Evolutionary conservation across 2,888 invertebrate species (phyloP).

Genomic region (Horisme vitalbata): DNA sequence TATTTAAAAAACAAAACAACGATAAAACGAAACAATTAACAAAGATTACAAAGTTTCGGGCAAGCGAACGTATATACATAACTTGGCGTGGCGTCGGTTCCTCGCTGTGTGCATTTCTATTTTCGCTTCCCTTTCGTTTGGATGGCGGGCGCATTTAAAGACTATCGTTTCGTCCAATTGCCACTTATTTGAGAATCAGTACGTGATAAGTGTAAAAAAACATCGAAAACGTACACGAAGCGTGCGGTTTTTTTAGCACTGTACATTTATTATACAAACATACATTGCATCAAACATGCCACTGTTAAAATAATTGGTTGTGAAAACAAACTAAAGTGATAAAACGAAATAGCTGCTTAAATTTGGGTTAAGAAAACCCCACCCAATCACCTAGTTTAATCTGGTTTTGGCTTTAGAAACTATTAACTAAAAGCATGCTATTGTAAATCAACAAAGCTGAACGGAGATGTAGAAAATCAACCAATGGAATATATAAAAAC

Average conservation of each 20-base stretch:
- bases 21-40: too few relatives aligned
- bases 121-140: too few relatives aligned
- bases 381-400: slow-evolving; percentile 53
- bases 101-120: too few relatives aligned
- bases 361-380: slow-evolving; percentile 59
- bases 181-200: not conserved
- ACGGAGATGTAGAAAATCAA: slow-evolving; percentile 12
- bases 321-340: slow-evolving; percentile 45
- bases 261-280: slow-evolving; percentile 40
- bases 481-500: not conserved
- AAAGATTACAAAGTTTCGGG: too few relatives aligned
- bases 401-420: slow-evolving; percentile 23
- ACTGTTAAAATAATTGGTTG: slow-evolving; percentile 44
- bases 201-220: slow-evolving; percentile 11
- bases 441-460: slow-evolving; percentile 3
- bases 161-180: not conserved
- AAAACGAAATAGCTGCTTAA: slow-evolving; percentile 47
- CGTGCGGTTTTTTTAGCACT: slow-evolving; percentile 46
- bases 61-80: too few relatives aligned
- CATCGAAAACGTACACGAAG: slow-evolving; percentile 21
- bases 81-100: too few relatives aligned
- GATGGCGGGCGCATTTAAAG: too few relatives aligned
- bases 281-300: slow-evolving; percentile 70
- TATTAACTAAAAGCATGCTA: slow-evolving; percentile 37
- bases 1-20: too few relatives aligned